Evolutionary conservation across 2,888 invertebrate genomes (phyloP), one percentile per base, ranked within the genome.

Genomic region (Synergus gifuensis): DNA sequence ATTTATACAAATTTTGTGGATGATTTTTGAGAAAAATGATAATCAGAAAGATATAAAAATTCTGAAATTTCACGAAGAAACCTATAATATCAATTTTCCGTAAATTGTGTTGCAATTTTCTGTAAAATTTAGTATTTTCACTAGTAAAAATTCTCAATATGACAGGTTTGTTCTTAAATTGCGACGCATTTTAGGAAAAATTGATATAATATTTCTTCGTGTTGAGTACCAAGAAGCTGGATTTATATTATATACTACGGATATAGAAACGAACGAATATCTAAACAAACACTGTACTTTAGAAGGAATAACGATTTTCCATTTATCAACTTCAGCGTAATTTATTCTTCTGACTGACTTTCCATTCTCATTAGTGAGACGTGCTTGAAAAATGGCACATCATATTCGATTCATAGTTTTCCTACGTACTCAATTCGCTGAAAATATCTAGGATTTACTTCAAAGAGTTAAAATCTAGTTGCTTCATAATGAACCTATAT

Each of bases 341-440:
- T 69, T 69, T 69, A 69, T 69, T 69, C 69, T 46, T 69, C 69
- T 69, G 69, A 69, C 69, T 69, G 69, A 69, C 69, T 69, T 46
- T 46, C 69, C 46, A 69, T 49, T 69, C 69, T 69, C 69, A 69
- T 49, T 69, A 69, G 46, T 49, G 22, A 28, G 28, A 49, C 46
- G 14, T 12, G 28, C 22, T 69, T 69, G 69, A 69, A 69, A 69
- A 69, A 69, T 69, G 49, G 46, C 46, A 46, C 46, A 69, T 69
- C 69, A 69, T 69, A 28, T 69, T 69, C 44, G 69, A 69, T 46
- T 60, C 22, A 22, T 14, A 49, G 28, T 46, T 69, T 16, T 11
- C 46, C 46, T 46, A 46, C 8, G 5, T 63, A 28, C 36, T 12
- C 18, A 46, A 22, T n/a, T 40, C 2, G n/a, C 40, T n/a, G 4